A percentile compares a stretch with the other conserved stretches of the same genome.
Evolutionary conservation across 2,797 vertebrate species (phyloP).

Genomic region (Molossus alvarezi): DNA sequence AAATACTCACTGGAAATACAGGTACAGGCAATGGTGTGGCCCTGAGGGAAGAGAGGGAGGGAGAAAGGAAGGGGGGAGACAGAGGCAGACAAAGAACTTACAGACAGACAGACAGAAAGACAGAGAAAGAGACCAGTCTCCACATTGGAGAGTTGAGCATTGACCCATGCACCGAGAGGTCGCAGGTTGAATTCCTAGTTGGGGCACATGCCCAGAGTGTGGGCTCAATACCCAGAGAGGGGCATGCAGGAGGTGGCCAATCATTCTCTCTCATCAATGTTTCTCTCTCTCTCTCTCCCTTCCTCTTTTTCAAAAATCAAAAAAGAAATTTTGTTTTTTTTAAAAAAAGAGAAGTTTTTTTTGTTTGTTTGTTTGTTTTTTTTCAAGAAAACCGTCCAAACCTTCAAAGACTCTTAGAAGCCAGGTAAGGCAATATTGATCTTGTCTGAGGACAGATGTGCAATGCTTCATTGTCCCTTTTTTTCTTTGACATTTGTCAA

Average conservation of each 20-base stretch:
- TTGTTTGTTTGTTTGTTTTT: too few relatives aligned
- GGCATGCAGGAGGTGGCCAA: background rate
- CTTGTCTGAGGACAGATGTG: background rate
- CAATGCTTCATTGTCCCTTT: background rate
- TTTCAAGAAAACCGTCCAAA: background rate
- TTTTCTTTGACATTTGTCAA: slow-evolving; percentile 54
- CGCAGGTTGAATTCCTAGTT: too few relatives aligned
- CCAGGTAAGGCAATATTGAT: background rate
- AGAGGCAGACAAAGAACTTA: background rate
- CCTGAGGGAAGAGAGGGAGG: background rate
- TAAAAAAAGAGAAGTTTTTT: too few relatives aligned
- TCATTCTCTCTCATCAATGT: background rate
- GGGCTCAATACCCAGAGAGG: background rate
- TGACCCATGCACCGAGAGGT: too few relatives aligned
- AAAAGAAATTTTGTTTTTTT: background rate
- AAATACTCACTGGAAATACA: slow-evolving; percentile 43
- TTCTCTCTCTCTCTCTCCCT: background rate
- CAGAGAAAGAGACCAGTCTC: background rate
- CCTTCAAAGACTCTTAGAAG: slow-evolving; percentile 34
- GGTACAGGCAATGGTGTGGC: background rate
- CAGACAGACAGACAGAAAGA: background rate
- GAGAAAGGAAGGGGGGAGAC: background rate
- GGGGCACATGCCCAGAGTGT: too few relatives aligned
- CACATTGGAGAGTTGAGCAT: background rate
- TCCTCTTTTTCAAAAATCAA: background rate